These are phyloP conservation scores for Cinclus mexicanus DNA, from an alignment of 2,113 vertebrate genomes.

Conservation along the genomic window DNA sequence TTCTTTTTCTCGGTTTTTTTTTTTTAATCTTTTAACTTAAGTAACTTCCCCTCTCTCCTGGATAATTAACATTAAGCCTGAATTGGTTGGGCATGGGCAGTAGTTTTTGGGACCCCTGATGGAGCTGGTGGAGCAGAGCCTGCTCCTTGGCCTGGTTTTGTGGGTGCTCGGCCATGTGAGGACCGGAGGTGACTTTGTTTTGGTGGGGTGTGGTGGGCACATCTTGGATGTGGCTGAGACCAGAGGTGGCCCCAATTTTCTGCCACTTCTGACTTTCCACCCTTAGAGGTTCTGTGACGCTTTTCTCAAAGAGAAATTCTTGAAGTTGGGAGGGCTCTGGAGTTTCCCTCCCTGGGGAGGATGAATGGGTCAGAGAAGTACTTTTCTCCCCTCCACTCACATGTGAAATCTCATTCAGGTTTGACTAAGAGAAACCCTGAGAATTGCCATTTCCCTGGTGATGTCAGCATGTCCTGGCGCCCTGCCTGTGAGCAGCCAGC, in stretches of 20 bases:
- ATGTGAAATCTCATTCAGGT: conserved; percentile 39
- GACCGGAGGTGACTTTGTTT: background rate
- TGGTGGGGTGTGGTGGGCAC: background rate
- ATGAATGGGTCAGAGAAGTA: background rate
- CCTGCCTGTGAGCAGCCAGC: background rate
- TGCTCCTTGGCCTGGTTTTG: background rate
- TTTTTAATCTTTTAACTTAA: background rate
- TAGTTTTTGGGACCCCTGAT: background rate
- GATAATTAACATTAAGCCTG: background rate
- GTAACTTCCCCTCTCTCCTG: background rate
- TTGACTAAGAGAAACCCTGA: conserved; percentile 42
- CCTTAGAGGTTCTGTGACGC: background rate
- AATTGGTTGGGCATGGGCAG: accelerated
- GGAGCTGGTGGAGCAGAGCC: background rate
- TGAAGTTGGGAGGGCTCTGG: background rate
- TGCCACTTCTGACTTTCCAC: background rate
- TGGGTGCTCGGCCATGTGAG: accelerated
- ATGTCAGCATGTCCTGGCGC: background rate
- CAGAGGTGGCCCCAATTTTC: background rate
- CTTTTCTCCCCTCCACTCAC: background rate
- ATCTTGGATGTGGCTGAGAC: background rate
- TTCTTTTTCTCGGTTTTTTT: accelerated
- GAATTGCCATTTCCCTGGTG: conserved; percentile 14
- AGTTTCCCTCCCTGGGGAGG: background rate
- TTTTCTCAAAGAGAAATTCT: background rate